These are phyloP conservation scores for Peromyscus eremicus DNA, from an alignment of 2,797 vertebrate genomes.

Conservation along the genomic window DNA sequence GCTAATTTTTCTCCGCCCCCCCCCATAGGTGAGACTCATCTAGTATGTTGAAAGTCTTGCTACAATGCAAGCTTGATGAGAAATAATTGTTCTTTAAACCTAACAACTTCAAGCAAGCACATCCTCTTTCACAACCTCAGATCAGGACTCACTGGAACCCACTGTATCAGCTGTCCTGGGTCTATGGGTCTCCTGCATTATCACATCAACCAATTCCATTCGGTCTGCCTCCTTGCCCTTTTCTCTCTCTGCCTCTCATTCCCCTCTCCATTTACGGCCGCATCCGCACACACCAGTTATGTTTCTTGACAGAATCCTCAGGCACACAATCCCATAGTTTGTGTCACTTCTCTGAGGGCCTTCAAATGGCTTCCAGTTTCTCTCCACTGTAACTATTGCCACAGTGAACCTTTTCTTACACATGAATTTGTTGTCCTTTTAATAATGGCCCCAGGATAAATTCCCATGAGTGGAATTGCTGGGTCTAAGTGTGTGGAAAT, in stretches of 20 bases:
- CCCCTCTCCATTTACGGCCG: neutral
- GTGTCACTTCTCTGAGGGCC: neutral
- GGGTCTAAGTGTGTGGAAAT: slow-evolving; percentile 63
- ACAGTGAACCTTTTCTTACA: slow-evolving; percentile 33
- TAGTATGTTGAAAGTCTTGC: neutral
- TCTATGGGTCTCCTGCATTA: neutral
- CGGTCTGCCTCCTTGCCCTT: no score
- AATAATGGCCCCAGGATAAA: slow-evolving; percentile 64
- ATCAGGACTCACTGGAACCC: neutral
- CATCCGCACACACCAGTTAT: neutral
- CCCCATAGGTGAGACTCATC: neutral
- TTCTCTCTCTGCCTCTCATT: no score
- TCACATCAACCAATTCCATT: neutral
- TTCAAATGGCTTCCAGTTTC: slow-evolving; percentile 31
- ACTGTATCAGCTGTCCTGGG: neutral
- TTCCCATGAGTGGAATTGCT: slow-evolving; percentile 45
- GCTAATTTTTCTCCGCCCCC: neutral
- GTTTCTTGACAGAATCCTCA: neutral
- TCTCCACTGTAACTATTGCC: slow-evolving; percentile 21
- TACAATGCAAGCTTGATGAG: neutral
- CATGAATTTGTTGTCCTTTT: slow-evolving; percentile 64
- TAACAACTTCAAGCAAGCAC: neutral
- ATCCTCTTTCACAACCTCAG: neutral
- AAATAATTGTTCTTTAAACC: neutral
- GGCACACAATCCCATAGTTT: neutral